Evolutionary conservation across 2,888 invertebrate species (phyloP), one percentile per base, ranked within the genome.

Genomic region (Merodon equestris): DNA sequence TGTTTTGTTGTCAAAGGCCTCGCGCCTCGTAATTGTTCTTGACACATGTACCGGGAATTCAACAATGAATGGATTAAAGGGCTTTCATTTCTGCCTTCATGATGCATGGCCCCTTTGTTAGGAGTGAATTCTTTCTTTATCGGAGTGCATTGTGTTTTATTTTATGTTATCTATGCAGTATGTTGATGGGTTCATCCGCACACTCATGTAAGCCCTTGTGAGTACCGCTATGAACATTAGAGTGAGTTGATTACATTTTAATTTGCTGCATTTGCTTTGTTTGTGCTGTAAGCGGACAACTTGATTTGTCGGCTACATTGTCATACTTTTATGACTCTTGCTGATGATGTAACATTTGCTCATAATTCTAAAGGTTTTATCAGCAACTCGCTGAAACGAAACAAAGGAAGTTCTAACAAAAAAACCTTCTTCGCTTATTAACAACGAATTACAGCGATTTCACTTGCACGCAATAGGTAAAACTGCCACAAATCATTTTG

Each of bases 1-100:
- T 77, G 70, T 74, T 74, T 60, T 74, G 17, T 60, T 64, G 56
- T 70, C 51, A 54, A 64, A 58, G 74, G 54, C 64, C n/a, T n/a
- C n/a, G 58, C 63, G 58, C 63, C 50, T 12, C 17, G 56, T 54
- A 70, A 64, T 79, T 79, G 68, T 50, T 64, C 42, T 58, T 60
- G 79, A 50, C 58, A 64, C 54, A 60, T 64, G 67, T 27, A 40
- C 40, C 40, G 40, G 40, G 40, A 40, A 40, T n/a, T 15, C 38
- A 12, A 54, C 2, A 10, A 40, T n/a, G 12, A 40, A 27, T 27
- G 27, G 27, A 27, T 27, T 4, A 27, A 27, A 45, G 27, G 57
- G 57, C 45, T 57, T 42, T 57, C 45, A 57, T 57, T 45, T 45
- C 40, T 56, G 38, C 34, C 13, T 56, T 1, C 44, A 2, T 42